Base-by-base conservation (phyloP, 2,888 invertebrate genomes). In the Drosophila gaucha region DNA sequence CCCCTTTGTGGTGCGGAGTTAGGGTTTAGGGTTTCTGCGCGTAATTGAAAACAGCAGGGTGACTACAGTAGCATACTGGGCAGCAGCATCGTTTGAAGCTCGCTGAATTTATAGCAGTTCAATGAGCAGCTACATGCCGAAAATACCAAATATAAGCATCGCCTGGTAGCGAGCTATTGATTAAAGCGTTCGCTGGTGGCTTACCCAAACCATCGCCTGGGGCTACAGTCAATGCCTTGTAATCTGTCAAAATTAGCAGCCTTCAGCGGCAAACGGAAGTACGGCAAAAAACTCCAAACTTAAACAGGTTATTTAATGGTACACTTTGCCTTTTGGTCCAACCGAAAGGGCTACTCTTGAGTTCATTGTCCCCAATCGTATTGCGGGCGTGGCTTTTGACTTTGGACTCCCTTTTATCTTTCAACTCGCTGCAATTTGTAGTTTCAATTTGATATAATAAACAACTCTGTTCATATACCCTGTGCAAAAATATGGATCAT, bases 201-300 rank as follows among this genome's bases (percentile, higher is more conserved):
- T 85, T 70, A 80, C 74, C 66, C 62, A 67, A 59, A 51, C 35
- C 43, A 38, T 24, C 44, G 56, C 69, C 59, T 20, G n/a, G 30
- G 62, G 70, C 51, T 3, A 31, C 49, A 49, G 22, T 59, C 69
- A 65, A 69, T 77, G 78, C 86, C 80, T 88, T 88, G 84, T 88
- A 88, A 85, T 85, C 84, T 85, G 88, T 86, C 86, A 86, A 85
- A 84, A 85, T 88, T 85, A 78, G 80, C 71, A 67, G 67, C 26
- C 51, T 73, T 77, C 51, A 35, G 39, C 63, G 20, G 44, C 68
- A 77, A 88, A 67, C 84, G 88, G 84, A 85, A 84, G 84, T 88
- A 60, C 38, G 39, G 38, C 80, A 86, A 86, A 78, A 83, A 71
- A 20, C 57, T 22, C 44, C 43, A 44, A 44, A 66, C 67, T 65